phyloP scores from a whole-genome alignment of 1,140 invertebrate genomes.

The Pseudomyrmex cubaensis region DNA sequence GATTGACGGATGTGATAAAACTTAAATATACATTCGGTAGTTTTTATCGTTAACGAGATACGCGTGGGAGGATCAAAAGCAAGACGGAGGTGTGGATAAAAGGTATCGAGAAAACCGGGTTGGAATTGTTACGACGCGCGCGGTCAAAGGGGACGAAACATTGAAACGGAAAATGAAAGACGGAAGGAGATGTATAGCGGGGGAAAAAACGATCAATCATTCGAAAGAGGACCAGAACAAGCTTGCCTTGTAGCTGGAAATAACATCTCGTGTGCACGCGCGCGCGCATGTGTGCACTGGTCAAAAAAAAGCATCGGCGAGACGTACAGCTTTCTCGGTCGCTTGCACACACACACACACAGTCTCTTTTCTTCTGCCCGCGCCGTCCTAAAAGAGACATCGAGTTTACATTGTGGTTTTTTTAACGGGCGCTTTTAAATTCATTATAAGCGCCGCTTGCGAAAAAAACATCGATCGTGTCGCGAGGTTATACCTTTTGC shows the following conservation, averaged over 20 bases:
- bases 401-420: background rate
- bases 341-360: constrained; percentile 3
- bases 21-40: too few relatives aligned
- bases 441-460: background rate
- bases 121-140: too few relatives aligned
- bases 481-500: too few relatives aligned
- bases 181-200: constrained; percentile 59
- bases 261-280: constrained; percentile 64
- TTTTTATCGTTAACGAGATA: too few relatives aligned
- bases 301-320: constrained; percentile 57
- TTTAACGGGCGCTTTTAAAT: constrained; percentile 25
- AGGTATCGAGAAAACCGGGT: too few relatives aligned
- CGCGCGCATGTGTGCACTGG: background rate
- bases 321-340: constrained; percentile 37
- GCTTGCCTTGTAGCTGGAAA: constrained; percentile 73
- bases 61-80: too few relatives aligned
- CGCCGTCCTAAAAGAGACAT: background rate
- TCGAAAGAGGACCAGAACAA: constrained; percentile 71
- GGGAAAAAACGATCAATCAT: constrained; percentile 79
- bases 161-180: constrained; percentile 48
- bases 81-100: too few relatives aligned
- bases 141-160: constrained; percentile 24
- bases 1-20: too few relatives aligned
- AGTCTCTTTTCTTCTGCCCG: constrained; percentile 16
- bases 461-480: too few relatives aligned